phyloP scores from a whole-genome alignment of 1,140 invertebrate species.

The Episyrphus balteatus region DNA sequence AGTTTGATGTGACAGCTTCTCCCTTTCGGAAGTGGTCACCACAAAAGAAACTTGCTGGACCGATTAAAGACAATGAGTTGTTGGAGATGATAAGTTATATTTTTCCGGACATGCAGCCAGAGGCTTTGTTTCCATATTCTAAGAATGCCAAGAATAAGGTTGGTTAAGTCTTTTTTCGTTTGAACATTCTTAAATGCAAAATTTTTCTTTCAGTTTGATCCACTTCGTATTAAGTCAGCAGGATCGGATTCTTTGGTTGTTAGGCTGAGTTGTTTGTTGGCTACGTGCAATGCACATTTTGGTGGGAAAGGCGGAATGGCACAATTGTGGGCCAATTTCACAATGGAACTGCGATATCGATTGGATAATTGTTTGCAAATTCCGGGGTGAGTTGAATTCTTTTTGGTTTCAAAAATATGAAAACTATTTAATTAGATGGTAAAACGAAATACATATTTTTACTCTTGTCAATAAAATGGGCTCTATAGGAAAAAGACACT shows the following conservation, averaged over 20 bases:
- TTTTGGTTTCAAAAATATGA: background rate
- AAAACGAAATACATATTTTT: background rate
- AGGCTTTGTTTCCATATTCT: slow-evolving; percentile 37
- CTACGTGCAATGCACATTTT: slow-evolving; percentile 63
- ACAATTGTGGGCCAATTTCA: slow-evolving; percentile 87
- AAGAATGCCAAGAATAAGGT: slow-evolving; percentile 27
- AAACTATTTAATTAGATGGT: slow-evolving; percentile 8
- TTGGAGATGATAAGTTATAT: slow-evolving; percentile 71
- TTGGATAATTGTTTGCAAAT: slow-evolving; percentile 75
- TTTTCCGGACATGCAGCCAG: slow-evolving; percentile 77
- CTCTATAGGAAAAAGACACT: background rate
- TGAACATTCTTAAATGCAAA: background rate
- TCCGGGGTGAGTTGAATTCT: slow-evolving; percentile 62
- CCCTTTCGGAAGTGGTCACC: too few species aligned
- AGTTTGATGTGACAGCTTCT: background rate
- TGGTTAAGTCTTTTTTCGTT: background rate
- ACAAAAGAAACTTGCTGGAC: slow-evolving; percentile 44
- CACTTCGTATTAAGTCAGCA: slow-evolving; percentile 30
- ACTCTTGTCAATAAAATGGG: background rate
- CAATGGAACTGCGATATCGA: slow-evolving; percentile 76
- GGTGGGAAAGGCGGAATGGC: slow-evolving; percentile 71
- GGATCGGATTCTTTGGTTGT: slow-evolving; percentile 63
- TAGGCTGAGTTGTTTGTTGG: slow-evolving; percentile 69
- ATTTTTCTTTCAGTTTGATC: slow-evolving; percentile 20
- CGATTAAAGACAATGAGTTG: slow-evolving; percentile 63